Evolutionary conservation across 2,113 vertebrate genomes (phyloP).

Genomic region (Ariopsis seemanni): DNA sequence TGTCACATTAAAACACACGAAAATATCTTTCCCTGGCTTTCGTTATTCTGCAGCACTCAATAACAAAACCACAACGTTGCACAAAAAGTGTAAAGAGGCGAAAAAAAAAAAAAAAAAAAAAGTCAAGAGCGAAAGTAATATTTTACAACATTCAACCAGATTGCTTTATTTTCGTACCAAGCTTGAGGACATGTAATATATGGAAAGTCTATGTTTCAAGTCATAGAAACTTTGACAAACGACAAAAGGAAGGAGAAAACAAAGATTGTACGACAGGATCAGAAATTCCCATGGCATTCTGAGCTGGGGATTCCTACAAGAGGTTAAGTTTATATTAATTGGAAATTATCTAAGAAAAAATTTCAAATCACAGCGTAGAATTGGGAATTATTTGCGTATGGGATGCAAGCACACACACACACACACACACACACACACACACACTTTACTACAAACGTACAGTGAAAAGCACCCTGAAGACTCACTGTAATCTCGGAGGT

Average conservation of each 20-base stretch:
- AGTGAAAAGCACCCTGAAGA: slow-evolving; percentile 50
- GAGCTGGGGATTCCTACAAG: slow-evolving; percentile 1
- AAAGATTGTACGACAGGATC: slow-evolving; percentile 59
- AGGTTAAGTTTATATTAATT: neutral
- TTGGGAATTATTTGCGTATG: neutral
- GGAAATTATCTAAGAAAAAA: slow-evolving; percentile 11
- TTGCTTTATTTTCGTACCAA: slow-evolving; percentile 64
- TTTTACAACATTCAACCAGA: slow-evolving; percentile 59
- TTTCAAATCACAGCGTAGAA: slow-evolving; percentile 16
- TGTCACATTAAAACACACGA: slow-evolving; percentile 23
- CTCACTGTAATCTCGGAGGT: slow-evolving; percentile 38
- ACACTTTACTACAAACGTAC: slow-evolving; percentile 42
- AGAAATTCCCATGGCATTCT: slow-evolving; percentile 37
- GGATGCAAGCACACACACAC: slow-evolving; percentile 17
- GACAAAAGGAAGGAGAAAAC: slow-evolving; percentile 59
- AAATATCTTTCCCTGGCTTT: slow-evolving; percentile 42
- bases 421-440: slow-evolving; percentile 45
- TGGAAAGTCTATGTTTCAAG: slow-evolving; percentile 34
- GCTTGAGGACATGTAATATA: slow-evolving; percentile 61
- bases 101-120: slow-evolving; percentile 21
- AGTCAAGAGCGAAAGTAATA: slow-evolving; percentile 50
- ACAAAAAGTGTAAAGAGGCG: slow-evolving; percentile 38
- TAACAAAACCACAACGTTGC: slow-evolving; percentile 21
- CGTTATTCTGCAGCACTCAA: slow-evolving; percentile 39
- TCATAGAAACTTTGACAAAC: slow-evolving; percentile 60